phyloP scores from a whole-genome alignment of 2,888 invertebrate genomes.

The Phortica magna region DNA sequence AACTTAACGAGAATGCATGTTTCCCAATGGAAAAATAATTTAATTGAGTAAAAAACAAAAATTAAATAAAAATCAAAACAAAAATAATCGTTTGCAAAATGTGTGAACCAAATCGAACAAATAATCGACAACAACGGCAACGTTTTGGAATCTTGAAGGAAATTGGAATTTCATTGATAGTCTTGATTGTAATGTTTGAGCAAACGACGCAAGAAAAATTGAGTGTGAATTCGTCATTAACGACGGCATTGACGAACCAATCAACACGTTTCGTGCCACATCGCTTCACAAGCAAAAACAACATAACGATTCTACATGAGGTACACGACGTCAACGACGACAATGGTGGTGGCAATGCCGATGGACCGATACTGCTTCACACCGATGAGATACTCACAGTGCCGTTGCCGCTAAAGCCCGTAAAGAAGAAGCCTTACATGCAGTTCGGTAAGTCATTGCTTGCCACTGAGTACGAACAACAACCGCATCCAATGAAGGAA shows the following conservation, averaged over 20 bases:
- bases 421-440: slow-evolving; percentile 73
- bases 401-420: slow-evolving; percentile 63
- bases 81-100: not conserved
- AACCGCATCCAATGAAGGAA: slow-evolving; percentile 67
- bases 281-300: slow-evolving; percentile 52
- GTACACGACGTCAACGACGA: slow-evolving; percentile 62
- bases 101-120: not conserved
- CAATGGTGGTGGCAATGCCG: slow-evolving; percentile 43
- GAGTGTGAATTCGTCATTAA: no score
- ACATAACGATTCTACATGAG: slow-evolving; percentile 70
- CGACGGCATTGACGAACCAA: not conserved
- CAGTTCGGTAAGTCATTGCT: slow-evolving; percentile 66
- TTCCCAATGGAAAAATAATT: no score
- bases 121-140: slow-evolving; percentile 12
- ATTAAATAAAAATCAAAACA: not conserved
- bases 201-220: no score
- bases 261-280: slow-evolving; percentile 29
- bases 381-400: slow-evolving; percentile 63
- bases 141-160: no score
- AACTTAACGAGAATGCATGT: no score
- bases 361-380: slow-evolving; percentile 65
- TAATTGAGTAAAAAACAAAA: not conserved
- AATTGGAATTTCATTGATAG: no score
- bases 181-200: no score
- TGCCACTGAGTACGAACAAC: slow-evolving; percentile 64